These are phyloP conservation scores for Poeciliopsis prolifica DNA, from an alignment of 2,113 vertebrate species.

Conservation along the genomic window DNA sequence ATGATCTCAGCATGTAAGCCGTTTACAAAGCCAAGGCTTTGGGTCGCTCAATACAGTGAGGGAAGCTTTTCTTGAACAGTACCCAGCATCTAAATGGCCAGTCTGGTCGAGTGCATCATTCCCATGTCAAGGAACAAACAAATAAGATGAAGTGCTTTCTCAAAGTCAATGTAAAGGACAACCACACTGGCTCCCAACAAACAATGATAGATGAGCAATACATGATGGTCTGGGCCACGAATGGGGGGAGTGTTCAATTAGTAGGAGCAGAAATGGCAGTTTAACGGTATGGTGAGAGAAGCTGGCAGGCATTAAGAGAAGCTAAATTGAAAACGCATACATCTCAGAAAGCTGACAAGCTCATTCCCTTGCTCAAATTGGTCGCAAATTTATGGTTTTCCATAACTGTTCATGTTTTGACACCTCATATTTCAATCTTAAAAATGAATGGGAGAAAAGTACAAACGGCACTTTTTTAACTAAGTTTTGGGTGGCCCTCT, in stretches of 20 bases:
- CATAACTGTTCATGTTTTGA: constrained; percentile 74
- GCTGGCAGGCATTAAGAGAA: constrained; percentile 66
- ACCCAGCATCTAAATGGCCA: constrained; percentile 72
- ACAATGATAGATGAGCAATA: constrained; percentile 78
- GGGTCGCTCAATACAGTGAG: constrained; percentile 57
- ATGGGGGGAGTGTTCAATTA: constrained; percentile 73
- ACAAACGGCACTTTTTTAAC: constrained; percentile 9
- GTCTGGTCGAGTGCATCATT: constrained; percentile 74
- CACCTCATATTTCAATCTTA: constrained; percentile 74
- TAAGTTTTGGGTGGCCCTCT: constrained; percentile 30
- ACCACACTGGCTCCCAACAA: constrained; percentile 64
- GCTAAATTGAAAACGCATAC: constrained; percentile 76
- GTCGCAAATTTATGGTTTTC: constrained; percentile 78
- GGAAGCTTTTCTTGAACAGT: constrained; percentile 63
- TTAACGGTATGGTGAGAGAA: constrained; percentile 60
- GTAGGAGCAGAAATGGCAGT: constrained; percentile 75
- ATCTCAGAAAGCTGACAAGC: constrained; percentile 70
- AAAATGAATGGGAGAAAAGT: constrained; percentile 48
- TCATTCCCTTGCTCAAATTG: constrained; percentile 71
- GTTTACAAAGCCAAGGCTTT: constrained; percentile 42
- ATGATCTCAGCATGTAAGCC: constrained; percentile 39
- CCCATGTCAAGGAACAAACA: constrained; percentile 79
- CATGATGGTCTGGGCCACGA: constrained; percentile 62
- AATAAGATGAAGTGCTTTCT: constrained; percentile 81
- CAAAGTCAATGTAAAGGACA: constrained; percentile 80